Base-by-base conservation (phyloP, 2,888 invertebrate genomes). In the Melinopterus prodromus region DNA sequence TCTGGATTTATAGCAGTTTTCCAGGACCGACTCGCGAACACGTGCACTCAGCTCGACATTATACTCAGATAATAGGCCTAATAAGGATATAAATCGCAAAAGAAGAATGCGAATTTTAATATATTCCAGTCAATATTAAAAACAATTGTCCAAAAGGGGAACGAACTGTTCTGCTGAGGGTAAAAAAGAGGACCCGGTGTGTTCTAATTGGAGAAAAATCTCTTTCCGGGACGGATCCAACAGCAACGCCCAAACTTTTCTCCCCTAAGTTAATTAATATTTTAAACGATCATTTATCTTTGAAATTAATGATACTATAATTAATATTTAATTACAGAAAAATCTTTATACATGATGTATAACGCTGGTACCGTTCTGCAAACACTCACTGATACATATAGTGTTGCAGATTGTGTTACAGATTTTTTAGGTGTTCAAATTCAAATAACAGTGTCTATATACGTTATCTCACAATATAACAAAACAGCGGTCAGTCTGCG, bases 261-360 rank as follows among this genome's bases (percentile, higher is more conserved):
- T 71, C 75, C 38, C 74, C 77, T 76, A 16, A 72, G 85, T 86
- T 87, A 87, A 87, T 88, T 88, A 86, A 86, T 86, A 86, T 86
- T 87, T 86, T 86, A 87, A 86, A 84, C 85, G 86, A 86, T 86
- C 86, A 87, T 88, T 87, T 86, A 88, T 88, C 88, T 87, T 88
- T 84, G 83, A 87, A 87, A 88, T 88, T 87, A 87, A 88, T 87
- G 87, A 86, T 85, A 85, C 85, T 83, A 83, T 86, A 88, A 88
- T 88, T 87, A 88, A 87, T 87, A 87, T 87, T 87, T 87, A 87
- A 88, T 87, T 86, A 86, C 86, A 82, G 83, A 84, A 84, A 86
- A 85, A 86, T 84, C 83, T 85, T 84, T 85, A 83, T 85, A 37
- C 75, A 71, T 15, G 70, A 71, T 38, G 70, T 14, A 69, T 16